Evolutionary conservation across 2,113 vertebrate species (phyloP).

Genomic region (Tachysurus vachellii): DNA sequence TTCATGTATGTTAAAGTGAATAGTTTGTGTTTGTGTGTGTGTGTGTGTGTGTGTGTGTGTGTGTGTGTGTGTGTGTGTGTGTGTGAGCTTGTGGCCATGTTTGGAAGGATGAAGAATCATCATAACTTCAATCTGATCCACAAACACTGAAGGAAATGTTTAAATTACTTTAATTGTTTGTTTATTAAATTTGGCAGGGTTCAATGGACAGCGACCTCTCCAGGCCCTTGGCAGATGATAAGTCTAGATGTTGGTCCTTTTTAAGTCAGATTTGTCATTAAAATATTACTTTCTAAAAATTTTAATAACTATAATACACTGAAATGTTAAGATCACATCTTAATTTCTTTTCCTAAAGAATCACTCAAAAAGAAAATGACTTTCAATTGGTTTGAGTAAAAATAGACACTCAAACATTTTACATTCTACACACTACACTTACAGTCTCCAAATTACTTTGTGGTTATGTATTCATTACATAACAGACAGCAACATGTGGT

Average conservation of each 20-base stretch:
- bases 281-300: not conserved
- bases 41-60: not conserved
- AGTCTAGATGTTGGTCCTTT: not conserved
- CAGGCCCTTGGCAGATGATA: constrained; percentile 3
- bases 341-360: not conserved
- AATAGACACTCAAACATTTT: not conserved
- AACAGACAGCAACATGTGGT: not conserved
- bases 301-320: not conserved
- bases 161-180: not conserved
- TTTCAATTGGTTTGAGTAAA: not conserved
- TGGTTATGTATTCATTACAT: constrained; percentile 1
- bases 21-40: not conserved
- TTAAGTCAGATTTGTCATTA: not conserved
- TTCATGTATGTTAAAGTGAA: not conserved
- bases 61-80: not conserved
- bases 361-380: not conserved
- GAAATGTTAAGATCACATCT: not conserved
- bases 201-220: not conserved
- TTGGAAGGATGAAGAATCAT: not conserved
- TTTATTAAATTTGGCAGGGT: constrained; percentile 1
- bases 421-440: not conserved
- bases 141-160: not conserved
- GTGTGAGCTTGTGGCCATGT: not conserved
- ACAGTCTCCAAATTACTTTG: not conserved
- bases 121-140: not conserved